These are phyloP conservation scores for Salvator merianae DNA, from an alignment of 2,113 vertebrate genomes.

Conservation along the genomic window DNA sequence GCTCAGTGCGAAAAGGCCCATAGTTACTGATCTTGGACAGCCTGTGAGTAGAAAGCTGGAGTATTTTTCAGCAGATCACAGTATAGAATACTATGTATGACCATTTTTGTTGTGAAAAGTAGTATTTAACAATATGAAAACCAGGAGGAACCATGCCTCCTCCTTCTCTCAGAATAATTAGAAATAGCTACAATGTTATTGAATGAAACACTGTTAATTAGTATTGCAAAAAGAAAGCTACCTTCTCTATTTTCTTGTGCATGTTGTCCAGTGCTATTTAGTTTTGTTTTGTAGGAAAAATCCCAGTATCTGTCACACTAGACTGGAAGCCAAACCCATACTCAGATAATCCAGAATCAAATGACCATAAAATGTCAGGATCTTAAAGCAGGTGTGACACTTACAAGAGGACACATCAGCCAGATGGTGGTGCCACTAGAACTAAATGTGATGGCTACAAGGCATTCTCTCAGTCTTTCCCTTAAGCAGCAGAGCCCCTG, in stretches of 20 bases:
- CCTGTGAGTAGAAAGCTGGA: background rate
- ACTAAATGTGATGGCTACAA: conserved; percentile 45
- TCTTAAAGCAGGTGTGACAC: conserved; percentile 63
- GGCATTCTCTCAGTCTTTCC: conserved; percentile 21
- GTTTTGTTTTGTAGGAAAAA: background rate
- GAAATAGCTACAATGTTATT: fast-evolving
- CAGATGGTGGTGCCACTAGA: conserved; percentile 51
- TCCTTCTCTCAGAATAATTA: background rate
- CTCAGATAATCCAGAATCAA: conserved; percentile 36
- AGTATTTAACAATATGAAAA: background rate
- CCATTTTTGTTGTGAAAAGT: background rate
- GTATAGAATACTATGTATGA: background rate
- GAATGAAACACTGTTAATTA: background rate
- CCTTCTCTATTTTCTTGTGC: background rate
- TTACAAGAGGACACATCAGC: conserved; percentile 23
- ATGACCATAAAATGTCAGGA: conserved; percentile 50
- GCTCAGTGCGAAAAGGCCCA: too few species aligned
- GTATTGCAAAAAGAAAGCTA: background rate
- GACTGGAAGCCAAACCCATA: conserved; percentile 27
- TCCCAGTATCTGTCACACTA: conserved; percentile 18
- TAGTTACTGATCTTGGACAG: background rate
- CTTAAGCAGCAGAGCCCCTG: conserved; percentile 46
- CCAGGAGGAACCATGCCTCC: background rate
- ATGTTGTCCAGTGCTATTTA: background rate
- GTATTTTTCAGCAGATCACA: background rate